Percentiles rank a stretch among this genome's conserved stretches.
Conservation (phyloP, 1,140 invertebrate genomes). For the Papilio helenus region DNA sequence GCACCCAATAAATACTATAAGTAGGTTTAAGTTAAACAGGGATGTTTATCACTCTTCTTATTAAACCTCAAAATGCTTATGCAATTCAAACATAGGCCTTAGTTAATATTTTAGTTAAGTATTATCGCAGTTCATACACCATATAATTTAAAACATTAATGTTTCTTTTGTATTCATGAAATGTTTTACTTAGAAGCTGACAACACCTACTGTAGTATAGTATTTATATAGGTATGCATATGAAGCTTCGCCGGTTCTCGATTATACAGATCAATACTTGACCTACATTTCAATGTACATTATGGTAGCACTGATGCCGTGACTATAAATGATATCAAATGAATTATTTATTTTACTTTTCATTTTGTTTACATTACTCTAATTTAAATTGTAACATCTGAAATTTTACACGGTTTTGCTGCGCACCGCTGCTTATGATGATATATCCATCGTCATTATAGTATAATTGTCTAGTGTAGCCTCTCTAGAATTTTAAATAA, state of each 20-base stretch:
- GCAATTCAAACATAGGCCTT: no score
- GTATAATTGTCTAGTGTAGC: no score
- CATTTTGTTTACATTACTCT: not conserved
- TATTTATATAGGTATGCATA: not conserved
- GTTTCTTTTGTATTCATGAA: not conserved
- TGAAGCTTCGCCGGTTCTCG: slow-evolving; percentile 19
- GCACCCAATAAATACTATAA: no score
- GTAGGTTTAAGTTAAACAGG: no score
- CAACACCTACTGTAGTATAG: not conserved
- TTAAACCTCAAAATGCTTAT: no score
- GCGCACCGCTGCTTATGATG: no score
- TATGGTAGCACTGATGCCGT: slow-evolving; percentile 27
- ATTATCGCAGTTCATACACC: no score
- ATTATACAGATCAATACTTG: slow-evolving; percentile 39
- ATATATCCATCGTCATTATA: no score
- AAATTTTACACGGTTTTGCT: not conserved
- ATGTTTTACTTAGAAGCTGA: not conserved
- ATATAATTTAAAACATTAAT: not conserved
- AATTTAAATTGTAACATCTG: not conserved
- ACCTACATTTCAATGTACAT: slow-evolving; percentile 29
- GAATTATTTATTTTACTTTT: slow-evolving; percentile 11
- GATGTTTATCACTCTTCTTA: no score
- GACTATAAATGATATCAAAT: slow-evolving; percentile 2
- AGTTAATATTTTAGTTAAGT: no score
- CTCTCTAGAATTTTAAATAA: no score